Base-by-base conservation (phyloP, 2,888 invertebrate species). In the Syrista parreyssii region DNA sequence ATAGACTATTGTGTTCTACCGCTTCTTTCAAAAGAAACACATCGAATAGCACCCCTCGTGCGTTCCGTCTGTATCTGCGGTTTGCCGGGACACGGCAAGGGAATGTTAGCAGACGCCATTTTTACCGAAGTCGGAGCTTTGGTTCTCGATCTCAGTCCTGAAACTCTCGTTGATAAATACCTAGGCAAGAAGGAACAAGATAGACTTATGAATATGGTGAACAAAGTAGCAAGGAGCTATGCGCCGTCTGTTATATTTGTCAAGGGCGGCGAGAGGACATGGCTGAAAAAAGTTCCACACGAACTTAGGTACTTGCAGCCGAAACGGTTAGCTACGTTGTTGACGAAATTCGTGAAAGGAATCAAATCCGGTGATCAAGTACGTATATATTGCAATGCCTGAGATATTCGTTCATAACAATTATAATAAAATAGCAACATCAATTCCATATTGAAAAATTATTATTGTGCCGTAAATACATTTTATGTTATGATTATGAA, bases 241-340 rank as follows among this genome's bases (percentile, higher is more conserved):
- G 95, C 96, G 84, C 97, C 97, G 0, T 94, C 96, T 0, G 92
- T 97, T 1, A 94, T 97, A 79, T 93, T 95, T 81, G 93, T 97
- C 33, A 94, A 95, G 9, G 92, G 93, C 73, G 95, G 93, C 1
- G 95, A 96, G 79, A 94, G 93, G 86, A 92, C 95, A 81, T 97
- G 95, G 92, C 94, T 94, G 81, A 95, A 94, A 84, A 94, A 93
- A 88, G 93, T 95, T 4, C 94, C 95, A 0, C 92, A 92, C 80
- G 93, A 93, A 73, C 95, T 95, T 82, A 94, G 94, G 89, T 90
- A 92, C 32, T 90, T 92, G 23, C 94, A 96, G 82, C 96, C 96
- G 0, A 95, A 95, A 83, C 92, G 95, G 75, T 91, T 97, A 55
- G 94, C 94, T 75, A 94, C 93, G 85, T 93, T 95, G 75, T 92